Base-by-base conservation (phyloP, 2,888 invertebrate genomes). In the Neuroscelio doddi region DNA sequence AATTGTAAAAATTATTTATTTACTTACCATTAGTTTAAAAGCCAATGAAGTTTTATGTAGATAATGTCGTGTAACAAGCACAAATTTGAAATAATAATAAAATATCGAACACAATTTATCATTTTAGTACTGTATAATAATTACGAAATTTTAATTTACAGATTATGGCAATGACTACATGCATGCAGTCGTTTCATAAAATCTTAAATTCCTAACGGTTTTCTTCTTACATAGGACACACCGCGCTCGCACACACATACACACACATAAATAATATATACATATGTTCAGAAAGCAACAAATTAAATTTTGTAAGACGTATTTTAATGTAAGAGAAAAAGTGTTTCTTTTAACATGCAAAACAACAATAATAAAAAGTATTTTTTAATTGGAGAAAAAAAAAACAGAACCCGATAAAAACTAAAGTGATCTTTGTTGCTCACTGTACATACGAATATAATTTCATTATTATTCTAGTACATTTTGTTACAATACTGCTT, bases 61-160 rank as follows among this genome's bases (percentile, higher is more conserved):
- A 39, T n/a, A 39, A 12, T 39, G 16, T 39, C 39, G 17, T n/a
- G n/a, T n/a, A n/a, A n/a, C n/a, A n/a, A n/a, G n/a, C n/a, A n/a
- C n/a, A n/a, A n/a, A n/a, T n/a, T n/a, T n/a, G n/a, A n/a, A n/a
- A n/a, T n/a, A n/a, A n/a, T n/a, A n/a, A n/a, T n/a, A n/a, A n/a
- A n/a, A n/a, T n/a, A n/a, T n/a, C n/a, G n/a, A n/a, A n/a, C n/a
- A n/a, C n/a, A n/a, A n/a, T n/a, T n/a, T n/a, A n/a, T 17, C 14
- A 3, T 39, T 12, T 12, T 39, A 17, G 21, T 39, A 14, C 10
- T 17, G 39, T 39, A 39, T 39, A 39, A 39, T 39, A 16, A 39
- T 39, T 39, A 39, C 39, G 39, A 16, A 39, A 39, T 16, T 9
- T 15, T 39, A 16, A 39, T 39, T 39, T 39, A 39, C 39, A 39